Evolutionary conservation across 2,113 vertebrate genomes (phyloP).

Genomic region (Sinocyclocheilus anshuiensis): DNA sequence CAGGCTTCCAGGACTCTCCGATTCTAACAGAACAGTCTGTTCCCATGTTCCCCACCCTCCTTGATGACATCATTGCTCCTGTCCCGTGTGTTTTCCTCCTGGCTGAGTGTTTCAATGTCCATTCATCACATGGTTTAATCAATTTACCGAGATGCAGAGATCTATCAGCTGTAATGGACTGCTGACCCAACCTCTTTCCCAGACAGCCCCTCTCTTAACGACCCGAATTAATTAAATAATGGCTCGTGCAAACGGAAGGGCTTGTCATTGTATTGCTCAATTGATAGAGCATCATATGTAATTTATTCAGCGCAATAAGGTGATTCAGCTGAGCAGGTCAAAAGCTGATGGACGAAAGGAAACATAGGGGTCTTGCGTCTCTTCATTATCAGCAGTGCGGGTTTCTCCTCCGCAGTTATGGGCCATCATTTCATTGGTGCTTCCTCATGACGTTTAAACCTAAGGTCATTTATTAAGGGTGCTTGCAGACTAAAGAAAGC

Average conservation of each 20-base stretch:
- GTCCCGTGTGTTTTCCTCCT: slow-evolving; percentile 1
- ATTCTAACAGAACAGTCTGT: background rate
- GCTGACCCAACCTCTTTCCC: slow-evolving; percentile 31
- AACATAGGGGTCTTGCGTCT: background rate
- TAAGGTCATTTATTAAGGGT: background rate
- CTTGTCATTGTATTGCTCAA: slow-evolving; percentile 3
- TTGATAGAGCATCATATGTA: slow-evolving; percentile 27
- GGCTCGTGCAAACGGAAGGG: background rate
- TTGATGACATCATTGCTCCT: background rate
- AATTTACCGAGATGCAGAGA: slow-evolving; percentile 14
- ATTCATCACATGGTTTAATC: slow-evolving; percentile 20
- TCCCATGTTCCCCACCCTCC: slow-evolving; percentile 14
- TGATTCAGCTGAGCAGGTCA: background rate
- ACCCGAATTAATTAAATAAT: slow-evolving; percentile 22
- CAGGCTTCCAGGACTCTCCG: background rate
- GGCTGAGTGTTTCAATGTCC: slow-evolving; percentile 23
- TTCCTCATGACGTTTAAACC: background rate
- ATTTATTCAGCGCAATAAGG: background rate
- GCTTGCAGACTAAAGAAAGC: background rate
- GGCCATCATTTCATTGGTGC: background rate
- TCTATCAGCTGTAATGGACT: slow-evolving; percentile 38
- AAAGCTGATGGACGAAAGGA: background rate
- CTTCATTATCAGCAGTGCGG: background rate
- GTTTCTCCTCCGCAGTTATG: background rate
- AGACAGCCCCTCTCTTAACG: slow-evolving; percentile 12